Base-by-base conservation (phyloP, 2,888 invertebrate species). In the Argynnis bischoffii region DNA sequence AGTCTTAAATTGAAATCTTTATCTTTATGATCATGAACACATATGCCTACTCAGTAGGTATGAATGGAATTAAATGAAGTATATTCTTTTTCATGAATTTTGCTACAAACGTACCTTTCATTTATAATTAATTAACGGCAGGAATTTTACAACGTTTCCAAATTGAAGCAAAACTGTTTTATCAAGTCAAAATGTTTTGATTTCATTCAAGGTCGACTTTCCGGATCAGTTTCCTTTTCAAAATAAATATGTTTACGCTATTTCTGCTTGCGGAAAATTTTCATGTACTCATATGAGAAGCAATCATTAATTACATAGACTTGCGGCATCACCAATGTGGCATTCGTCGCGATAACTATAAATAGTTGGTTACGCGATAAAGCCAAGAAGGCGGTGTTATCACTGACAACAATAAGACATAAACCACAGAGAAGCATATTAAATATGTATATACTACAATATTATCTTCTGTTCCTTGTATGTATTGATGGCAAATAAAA, bases 401-500 rank as follows among this genome's bases (percentile, higher is more conserved):
- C 89, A 81, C 75, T 78, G 78, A 82, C 83, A 84, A 88, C 86
- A 88, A 86, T 84, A 84, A 84, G 83, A 85, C 81, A 80, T 81
- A 83, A 84, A 84, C 81, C 81, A 75, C 72, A 75, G 69, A 74
- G 69, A 67, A 74, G 70, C 72, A 72, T 66, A 76, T 75, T 55
- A 60, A n/a, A n/a, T n/a, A 18, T 26, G 26, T 57, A 64, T 67
- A 51, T 53, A 60, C 60, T 60, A 68, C 69, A 73, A 72, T 73
- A 72, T 69, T 64, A 61, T 71, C 55, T 66, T 61, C 47, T 16
- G 31, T 26, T 47, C 18, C n/a, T 14, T 66, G 51, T 56, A 61
- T 59, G 51, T 14, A 54, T 63, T 59, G 26, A 50, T 50, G 47
- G 54, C 26, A 26, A 50, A n/a, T 13, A 55, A 31, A n/a, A 57